Base-by-base conservation (phyloP, 2,113 vertebrate species). In the Onychorhynchus coronatus region DNA sequence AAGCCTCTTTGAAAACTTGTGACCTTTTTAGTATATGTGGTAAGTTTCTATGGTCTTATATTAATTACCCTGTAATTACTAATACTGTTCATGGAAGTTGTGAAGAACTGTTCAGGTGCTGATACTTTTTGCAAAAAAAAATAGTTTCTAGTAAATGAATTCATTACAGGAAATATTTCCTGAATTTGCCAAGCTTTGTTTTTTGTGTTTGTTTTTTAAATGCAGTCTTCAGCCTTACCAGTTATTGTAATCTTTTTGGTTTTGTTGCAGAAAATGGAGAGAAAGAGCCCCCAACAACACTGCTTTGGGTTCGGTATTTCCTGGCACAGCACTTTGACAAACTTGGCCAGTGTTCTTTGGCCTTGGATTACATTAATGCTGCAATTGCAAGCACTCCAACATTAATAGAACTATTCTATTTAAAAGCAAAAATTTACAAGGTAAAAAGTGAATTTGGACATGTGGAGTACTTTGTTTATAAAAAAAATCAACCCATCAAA, bases 391-490 rank as follows among this genome's bases (percentile, higher is more conserved):
- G 97, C 96, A 98, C 98, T 93, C 98, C 98, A 89, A 98, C 98
- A 15, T 96, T 98, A 95, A 98, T 98, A 97, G 98, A 98, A 91
- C 88, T 98, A 44, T 98, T 98, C 96, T 98, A 98, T 95, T 95
- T 98, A 96, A 98, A 98, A 97, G 98, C 98, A 95, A 98, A 98
- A 97, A 98, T 98, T 95, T 98, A 98, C 85, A 98, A 98, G 98
- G 98, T 98, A 98, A 97, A 62, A 97, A 63, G 47, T 58, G 16
- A 77, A 56, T 82, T 80, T 93, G 44, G 50, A 44, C 52, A 6
- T 2, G 6, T 52, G 14, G 49, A 79, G 7, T 94, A 83, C 27
- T 3, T 88, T 23, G 5, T 23, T 41, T 39, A 27, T 22, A 50
- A 68, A 53, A 21, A 71, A 46, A 5, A 12, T 5, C 23, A 86